Evolutionary conservation across 2,888 invertebrate species (phyloP), one percentile per base, ranked within the genome.

Genomic region (Deilephila porcellus): DNA sequence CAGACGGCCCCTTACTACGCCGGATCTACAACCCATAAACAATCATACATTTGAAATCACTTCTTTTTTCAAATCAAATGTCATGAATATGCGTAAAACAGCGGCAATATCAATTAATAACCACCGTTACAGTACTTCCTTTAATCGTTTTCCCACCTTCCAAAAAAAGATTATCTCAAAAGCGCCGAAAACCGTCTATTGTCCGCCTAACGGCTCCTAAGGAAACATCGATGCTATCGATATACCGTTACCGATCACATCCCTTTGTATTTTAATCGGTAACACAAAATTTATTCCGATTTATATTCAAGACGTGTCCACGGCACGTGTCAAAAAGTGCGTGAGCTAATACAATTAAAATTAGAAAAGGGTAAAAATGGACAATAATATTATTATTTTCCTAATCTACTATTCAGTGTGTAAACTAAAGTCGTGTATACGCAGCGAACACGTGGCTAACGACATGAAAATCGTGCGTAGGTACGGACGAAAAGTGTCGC

Each of bases 381-480:
- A 87, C 91, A 91, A 90, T 91, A 88, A 86, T 91, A 90, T 90
- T 87, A 89, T 90, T 87, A 78, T 85, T 25, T 67, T 67, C 86
- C 88, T 90, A 85, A 91, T 93, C 86, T 88, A 76, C 88, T 88
- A 94, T 94, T 92, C 94, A 91, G 90, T 89, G 88, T 89, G 91
- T 88, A 86, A 82, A 81, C 85, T 81, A 77, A 75, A 79, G 93
- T 94, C 94, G 94, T 94, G 94, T 94, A 88, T 88, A 84, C 78
- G 85, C 88, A 84, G 86, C 83, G 86, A 87, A 92, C 94, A 93
- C 94, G 94, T 94, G 94, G 94, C 93, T 87, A 86, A 80, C 79
- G 87, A 94, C 94, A 94, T 91, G 92, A 89, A 91, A 93, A 91
- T 94, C 94, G 94, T 94, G 94, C 87, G 84, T 88, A 86, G 82